phyloP scores from a whole-genome alignment of 2,113 vertebrate genomes.

The Podarcis raffonei region DNA sequence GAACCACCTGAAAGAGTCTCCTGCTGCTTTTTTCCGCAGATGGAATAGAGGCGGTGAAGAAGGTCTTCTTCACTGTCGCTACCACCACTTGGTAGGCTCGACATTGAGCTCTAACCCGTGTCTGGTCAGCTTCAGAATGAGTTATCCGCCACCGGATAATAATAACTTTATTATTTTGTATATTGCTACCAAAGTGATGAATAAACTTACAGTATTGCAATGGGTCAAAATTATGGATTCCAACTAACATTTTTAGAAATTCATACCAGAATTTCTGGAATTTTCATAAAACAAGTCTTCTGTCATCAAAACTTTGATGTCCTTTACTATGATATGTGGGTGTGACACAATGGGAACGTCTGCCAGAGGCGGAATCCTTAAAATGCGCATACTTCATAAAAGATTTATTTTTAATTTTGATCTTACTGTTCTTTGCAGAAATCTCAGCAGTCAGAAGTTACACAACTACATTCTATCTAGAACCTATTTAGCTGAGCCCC shows the following conservation, averaged over 20 bases:
- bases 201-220: neutral
- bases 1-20: no score
- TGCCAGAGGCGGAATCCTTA: neutral
- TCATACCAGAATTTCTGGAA: neutral
- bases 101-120: no score
- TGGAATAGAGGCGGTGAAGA: no score
- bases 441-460: no score
- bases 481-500: no score
- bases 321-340: neutral
- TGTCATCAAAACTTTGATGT: neutral
- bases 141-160: neutral
- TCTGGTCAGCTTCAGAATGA: no score
- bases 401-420: neutral
- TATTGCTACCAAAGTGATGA: neutral
- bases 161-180: conserved; percentile 4
- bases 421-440: neutral
- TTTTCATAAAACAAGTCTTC: neutral
- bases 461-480: no score
- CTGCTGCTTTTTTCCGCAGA: no score
- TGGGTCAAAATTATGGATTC: neutral
- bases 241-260: neutral
- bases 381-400: neutral
- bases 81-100: no score
- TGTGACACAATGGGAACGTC: neutral
- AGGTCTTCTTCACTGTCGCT: no score